phyloP scores from a whole-genome alignment of 2,888 invertebrate genomes.

The Sarcophaga variegata region DNA sequence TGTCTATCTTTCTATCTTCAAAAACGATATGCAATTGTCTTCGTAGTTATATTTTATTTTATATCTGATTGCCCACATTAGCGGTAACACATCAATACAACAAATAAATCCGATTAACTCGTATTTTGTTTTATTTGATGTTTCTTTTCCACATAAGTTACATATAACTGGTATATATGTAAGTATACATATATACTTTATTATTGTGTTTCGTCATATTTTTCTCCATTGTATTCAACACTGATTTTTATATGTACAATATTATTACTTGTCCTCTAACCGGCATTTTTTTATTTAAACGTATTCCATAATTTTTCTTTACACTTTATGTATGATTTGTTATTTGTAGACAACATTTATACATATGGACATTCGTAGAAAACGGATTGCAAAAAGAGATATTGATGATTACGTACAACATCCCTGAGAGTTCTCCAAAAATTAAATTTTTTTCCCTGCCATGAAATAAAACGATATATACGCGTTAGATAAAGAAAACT shows the following conservation, averaged over 20 bases:
- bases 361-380: background rate
- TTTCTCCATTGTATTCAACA: background rate
- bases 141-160: constrained; percentile 11
- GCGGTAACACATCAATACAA: constrained; percentile 55
- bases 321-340: background rate
- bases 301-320: constrained; percentile 6
- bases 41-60: constrained; percentile 1
- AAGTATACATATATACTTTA: background rate
- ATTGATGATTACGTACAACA: no score
- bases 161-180: no score
- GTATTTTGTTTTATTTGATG: constrained; percentile 42
- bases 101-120: constrained; percentile 62
- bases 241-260: background rate
- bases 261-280: background rate
- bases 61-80: constrained; percentile 54
- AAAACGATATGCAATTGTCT: background rate
- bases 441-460: no score
- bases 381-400: no score
- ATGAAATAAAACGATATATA: no score
- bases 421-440: no score
- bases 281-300: constrained; percentile 25
- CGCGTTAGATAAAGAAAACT: no score
- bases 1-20: background rate
- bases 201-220: constrained; percentile 7
- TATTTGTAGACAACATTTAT: background rate